Base-by-base conservation (phyloP, 2,888 invertebrate genomes). In the Macrosiphum euphorbiae region DNA sequence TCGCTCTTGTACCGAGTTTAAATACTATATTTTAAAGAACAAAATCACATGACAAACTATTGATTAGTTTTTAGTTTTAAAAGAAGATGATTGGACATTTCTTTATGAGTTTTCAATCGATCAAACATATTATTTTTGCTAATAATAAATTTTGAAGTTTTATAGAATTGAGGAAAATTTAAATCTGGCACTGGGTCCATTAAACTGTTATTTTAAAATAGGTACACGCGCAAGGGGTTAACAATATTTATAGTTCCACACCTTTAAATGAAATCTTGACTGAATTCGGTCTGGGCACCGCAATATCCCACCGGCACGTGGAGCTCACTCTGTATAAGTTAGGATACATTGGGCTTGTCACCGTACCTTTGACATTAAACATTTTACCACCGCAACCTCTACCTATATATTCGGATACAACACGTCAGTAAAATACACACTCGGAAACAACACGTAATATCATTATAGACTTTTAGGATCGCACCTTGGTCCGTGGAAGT, bases 321-420 rank as follows among this genome's bases (percentile, higher is more conserved):
- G 97, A 95, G 95, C 96, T 96, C 28, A 96, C 95, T 20, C 96
- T 96, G 95, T 98, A 99, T 52, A 95, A 95, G 1, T 95, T 94
- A 0, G 98, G 98, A 96, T 97, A 98, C 89, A 97, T 97, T 0
- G 99, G 99, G 95, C 98, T 98, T 52, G 96, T 96, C 28, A 98
- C 97, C 2, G 97, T 96, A 0, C 99, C 99, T 3, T 96, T 96
- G 11, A 97, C 97, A 78, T 97, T 96, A 0, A 96, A 97, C 88
- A 99, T 95, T n/a, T 96, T 96, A 2, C 98, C 99, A 26, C 99
- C 99, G 95, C 99, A 99, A 26, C 98, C 98, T 96, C 47, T 90
- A 7, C 94, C 94, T 94, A 88, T 28, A 78, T 20, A 35, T 58
- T 58, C 7, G 5, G 3, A 67, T 13, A 67, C n/a, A 67, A 67